Percentiles rank a stretch among this genome's conserved stretches.
Conservation (phyloP, 2,113 vertebrate species). For the Dendrocopos noguchii region DNA sequence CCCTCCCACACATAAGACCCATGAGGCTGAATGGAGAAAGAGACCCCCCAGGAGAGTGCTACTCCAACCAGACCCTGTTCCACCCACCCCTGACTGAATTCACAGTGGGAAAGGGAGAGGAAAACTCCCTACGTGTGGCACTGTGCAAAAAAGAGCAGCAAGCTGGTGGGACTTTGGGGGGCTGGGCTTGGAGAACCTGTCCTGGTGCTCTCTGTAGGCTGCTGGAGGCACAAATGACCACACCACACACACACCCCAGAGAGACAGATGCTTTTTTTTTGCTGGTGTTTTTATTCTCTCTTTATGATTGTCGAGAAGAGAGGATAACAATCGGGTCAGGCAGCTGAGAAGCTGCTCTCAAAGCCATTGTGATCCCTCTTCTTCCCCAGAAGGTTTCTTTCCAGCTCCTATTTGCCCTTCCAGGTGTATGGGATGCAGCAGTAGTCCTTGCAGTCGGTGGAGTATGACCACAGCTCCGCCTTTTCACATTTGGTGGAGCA, state of each 20-base stretch:
- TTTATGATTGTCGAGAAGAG: neutral
- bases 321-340: neutral
- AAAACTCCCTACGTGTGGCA: neutral
- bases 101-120: neutral
- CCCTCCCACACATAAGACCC: neutral
- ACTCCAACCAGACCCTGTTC: neutral
- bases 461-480: rapidly evolving
- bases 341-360: neutral
- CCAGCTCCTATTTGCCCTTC: neutral
- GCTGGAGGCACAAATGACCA: neutral
- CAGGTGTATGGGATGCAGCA: neutral
- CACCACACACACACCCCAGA: neutral
- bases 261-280: neutral
- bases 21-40: neutral
- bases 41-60: neutral
- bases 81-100: neutral
- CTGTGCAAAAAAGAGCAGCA: neutral
- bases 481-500: neutral
- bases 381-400: neutral
- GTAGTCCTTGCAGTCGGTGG: neutral
- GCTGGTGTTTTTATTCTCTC: neutral
- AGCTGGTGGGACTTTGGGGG: neutral
- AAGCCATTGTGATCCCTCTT: neutral
- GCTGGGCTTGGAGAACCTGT: neutral
- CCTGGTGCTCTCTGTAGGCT: neutral